Base-by-base conservation (phyloP, 1,140 invertebrate genomes). In the Lepidostoma basale region DNA sequence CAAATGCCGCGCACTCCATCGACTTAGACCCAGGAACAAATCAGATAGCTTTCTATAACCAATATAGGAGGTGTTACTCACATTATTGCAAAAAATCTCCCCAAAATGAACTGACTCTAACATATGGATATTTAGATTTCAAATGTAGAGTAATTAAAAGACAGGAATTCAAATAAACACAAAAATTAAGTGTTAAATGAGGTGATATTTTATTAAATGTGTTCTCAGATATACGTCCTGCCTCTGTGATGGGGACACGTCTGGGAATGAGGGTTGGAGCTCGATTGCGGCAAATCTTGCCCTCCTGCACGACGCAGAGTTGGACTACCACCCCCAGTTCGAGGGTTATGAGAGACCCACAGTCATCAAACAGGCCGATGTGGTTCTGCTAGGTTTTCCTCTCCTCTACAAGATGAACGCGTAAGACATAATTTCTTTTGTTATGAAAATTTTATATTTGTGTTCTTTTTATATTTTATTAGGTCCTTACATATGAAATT, bases 251-350 rank as follows among this genome's bases (percentile, higher is more conserved):
- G 79, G 79, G 70, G 80, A 76, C 69, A 67, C 75, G 69, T 69
- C 77, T 0, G 75, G 75, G 16, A 69, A 76, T 6, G 77, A 77
- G 0, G 76, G 77, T 8, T 87, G 84, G 83, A 77, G 77, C 0
- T 76, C 81, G 20, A 80, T 86, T 12, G 83, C 80, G 1, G 80
- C 83, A 74, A 81, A 78, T 4, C 73, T 87, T 1, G 65, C 81
- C 0, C 75, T 86, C 8, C 77, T 83, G 0, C 83, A 82, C 60
- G 81, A 86, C 39, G 25, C 63, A 0, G 63, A 67, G 3, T 39
- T 79, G 3, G 76, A 87, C 67, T 87, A 85, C 62, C 85, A 86
- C 75, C 85, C 85, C 0, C 83, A 87, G 70, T 84, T 82, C 70
- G 56, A 73, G 5, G 83, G 79, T 0, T 87, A 86, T 62, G 40